Conservation (phyloP, 1,140 invertebrate species). For the Aricia agestis region DNA sequence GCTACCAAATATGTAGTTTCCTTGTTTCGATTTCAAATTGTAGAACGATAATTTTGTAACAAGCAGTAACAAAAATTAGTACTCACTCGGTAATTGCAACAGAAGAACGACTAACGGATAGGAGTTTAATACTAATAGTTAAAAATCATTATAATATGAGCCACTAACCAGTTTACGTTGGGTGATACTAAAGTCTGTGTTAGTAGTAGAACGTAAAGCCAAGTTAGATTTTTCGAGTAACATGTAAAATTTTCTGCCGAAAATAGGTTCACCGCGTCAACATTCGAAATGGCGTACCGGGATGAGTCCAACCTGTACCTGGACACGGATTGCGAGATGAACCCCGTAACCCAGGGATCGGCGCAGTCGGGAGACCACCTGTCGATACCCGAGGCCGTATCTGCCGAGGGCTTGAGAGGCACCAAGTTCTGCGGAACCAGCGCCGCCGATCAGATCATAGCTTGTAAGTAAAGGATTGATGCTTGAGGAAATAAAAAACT, state of each 20-base stretch:
- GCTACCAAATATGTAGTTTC: too few species aligned
- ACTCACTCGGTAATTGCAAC: too few species aligned
- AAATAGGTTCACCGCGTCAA: slow-evolving; percentile 54
- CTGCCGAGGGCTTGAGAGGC: slow-evolving; percentile 60
- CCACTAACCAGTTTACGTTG: neutral
- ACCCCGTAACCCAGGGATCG: slow-evolving; percentile 53
- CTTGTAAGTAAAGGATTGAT: slow-evolving; percentile 60
- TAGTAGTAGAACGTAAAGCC: neutral
- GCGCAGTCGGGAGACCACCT: slow-evolving; percentile 71
- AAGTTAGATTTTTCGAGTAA: neutral
- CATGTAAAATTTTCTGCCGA: too few species aligned
- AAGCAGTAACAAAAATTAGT: too few species aligned
- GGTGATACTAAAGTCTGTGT: neutral
- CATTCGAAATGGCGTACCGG: slow-evolving; percentile 58
- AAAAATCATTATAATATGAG: too few species aligned
- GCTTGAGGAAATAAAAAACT: too few species aligned
- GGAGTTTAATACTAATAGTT: too few species aligned
- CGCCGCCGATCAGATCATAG: slow-evolving; percentile 59
- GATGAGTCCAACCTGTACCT: slow-evolving; percentile 49
- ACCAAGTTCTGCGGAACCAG: slow-evolving; percentile 67
- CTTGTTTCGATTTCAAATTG: too few species aligned
- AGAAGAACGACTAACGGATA: too few species aligned
- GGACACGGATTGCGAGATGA: slow-evolving; percentile 66
- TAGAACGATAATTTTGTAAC: too few species aligned
- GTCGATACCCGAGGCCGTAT: slow-evolving; percentile 73